Base-by-base conservation (phyloP, 2,888 invertebrate genomes). In the Nysson spinosus region DNA sequence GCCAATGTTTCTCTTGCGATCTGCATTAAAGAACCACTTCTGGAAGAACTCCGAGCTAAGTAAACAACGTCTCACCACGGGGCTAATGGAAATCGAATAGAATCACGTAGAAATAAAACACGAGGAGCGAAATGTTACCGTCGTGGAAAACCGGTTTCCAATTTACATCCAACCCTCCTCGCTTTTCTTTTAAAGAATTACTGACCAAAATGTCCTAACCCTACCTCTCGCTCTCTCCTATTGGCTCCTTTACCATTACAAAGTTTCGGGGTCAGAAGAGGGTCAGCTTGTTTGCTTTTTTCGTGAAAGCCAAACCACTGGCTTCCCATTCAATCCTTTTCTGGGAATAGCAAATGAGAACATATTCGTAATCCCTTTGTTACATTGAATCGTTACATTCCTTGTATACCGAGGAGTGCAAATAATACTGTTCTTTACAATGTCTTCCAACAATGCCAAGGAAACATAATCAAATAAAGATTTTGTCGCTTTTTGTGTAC, bases 41-140 rank as follows among this genome's bases (percentile, higher is more conserved):
- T 54, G 24, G 30, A 54, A 46, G 37, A 52, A 61, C 47, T 46
- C 54, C 52, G 61, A 26, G 44, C 64, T 64, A 51, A 52, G 74
- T 77, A 76, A 76, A 76, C 72, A 74, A n/a, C n/a, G n/a, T n/a
- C n/a, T 37, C 43, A 37, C 35, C 57, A 60, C 51, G 52, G 37
- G 50, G 55, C 64, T 46, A 65, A 76, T 76, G 74, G 63, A 77
- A 70, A 77, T 70, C 62, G 72, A 64, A 76, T 72, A 51, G 63
- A 46, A 30, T n/a, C n/a, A n/a, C 40, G 24, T 30, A 20, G 40
- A 40, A 46, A 26, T 14, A 63, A 52, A 44, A 43, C 46, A 46
- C 42, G 56, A 37, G 67, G 57, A 32, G 30, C 43, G 39, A 35
- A 65, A 55, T 37, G 37, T 67, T 60, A 63, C 69, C 75, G 12